Percentiles rank a stretch among this genome's conserved stretches.
Evolutionary conservation across 2,888 invertebrate species (phyloP).

Genomic region (Scrobipalpa costella): DNA sequence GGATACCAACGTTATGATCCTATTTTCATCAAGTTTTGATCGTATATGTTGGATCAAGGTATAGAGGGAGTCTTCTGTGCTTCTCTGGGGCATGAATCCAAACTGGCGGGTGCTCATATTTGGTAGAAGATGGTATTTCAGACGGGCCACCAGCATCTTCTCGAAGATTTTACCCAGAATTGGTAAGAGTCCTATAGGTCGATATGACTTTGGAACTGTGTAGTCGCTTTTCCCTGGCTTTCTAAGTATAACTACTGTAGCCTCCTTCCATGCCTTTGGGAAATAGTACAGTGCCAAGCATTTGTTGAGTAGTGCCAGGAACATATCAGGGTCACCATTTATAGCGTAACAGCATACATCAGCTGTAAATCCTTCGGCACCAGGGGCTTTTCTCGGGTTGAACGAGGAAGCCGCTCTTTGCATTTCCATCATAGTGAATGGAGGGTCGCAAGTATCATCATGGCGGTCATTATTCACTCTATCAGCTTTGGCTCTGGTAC

Average conservation of each 20-base stretch:
- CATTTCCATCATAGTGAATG: neutral
- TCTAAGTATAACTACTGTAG: neutral
- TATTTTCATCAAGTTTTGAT: neutral
- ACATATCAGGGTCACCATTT: neutral
- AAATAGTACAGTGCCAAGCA: neutral
- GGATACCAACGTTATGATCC: neutral
- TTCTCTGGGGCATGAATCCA: neutral
- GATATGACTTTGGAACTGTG: neutral
- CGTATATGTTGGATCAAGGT: constrained; percentile 19
- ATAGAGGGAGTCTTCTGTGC: constrained; percentile 24
- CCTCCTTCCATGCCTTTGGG: neutral
- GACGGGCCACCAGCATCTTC: constrained; percentile 2
- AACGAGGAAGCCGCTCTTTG: neutral
- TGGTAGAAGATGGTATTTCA: neutral
- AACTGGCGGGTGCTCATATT: constrained; percentile 14
- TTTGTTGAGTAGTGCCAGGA: neutral
- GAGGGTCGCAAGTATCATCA: neutral
- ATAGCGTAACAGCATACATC: neutral
- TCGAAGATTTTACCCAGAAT: constrained; percentile 7
- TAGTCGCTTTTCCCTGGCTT: neutral
- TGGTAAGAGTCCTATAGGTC: constrained; percentile 7
- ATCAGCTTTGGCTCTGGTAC: neutral
- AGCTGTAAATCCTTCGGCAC: constrained; percentile 10
- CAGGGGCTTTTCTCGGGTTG: constrained; percentile 19
- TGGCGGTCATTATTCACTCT: neutral